Conservation (phyloP, 2,888 invertebrate genomes). For the Amiota mariae region DNA sequence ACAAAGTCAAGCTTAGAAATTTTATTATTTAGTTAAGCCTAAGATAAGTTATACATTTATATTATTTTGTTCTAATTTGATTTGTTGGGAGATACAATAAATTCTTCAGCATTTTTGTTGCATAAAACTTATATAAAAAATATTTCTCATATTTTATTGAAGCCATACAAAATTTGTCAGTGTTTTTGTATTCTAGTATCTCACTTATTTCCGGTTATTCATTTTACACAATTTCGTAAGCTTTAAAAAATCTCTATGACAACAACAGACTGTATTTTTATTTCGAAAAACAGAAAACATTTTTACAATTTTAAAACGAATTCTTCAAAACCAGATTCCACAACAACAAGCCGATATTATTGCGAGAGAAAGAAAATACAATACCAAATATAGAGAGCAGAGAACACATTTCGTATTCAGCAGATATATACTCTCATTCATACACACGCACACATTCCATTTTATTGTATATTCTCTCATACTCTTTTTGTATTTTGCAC, state of each 20-base stretch:
- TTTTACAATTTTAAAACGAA: conserved; percentile 29
- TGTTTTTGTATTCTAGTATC: neutral
- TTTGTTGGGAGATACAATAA: no score
- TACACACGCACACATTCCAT: no score
- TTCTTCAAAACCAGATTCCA: conserved; percentile 31
- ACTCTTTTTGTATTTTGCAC: no score
- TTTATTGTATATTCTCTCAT: no score
- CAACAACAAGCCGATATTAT: neutral
- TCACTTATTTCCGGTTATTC: conserved; percentile 5
- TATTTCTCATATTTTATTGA: no score
- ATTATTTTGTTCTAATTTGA: neutral
- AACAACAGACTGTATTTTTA: conserved; percentile 27
- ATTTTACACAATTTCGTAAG: conserved; percentile 2
- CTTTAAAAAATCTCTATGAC: conserved; percentile 30
- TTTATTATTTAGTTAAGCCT: neutral
- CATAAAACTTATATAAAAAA: no score
- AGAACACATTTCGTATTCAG: neutral
- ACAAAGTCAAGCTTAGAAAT: no score
- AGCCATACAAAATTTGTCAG: neutral
- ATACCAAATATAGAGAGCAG: conserved; percentile 2
- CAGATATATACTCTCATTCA: no score
- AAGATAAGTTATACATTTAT: neutral
- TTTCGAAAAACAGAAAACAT: conserved; percentile 9
- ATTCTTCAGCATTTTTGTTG: no score
- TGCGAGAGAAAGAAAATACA: neutral